A percentile compares a stretch with the other conserved stretches of the same genome.
Evolutionary conservation across 2,888 invertebrate species (phyloP).

Genomic region (Gasteruption jaculator): DNA sequence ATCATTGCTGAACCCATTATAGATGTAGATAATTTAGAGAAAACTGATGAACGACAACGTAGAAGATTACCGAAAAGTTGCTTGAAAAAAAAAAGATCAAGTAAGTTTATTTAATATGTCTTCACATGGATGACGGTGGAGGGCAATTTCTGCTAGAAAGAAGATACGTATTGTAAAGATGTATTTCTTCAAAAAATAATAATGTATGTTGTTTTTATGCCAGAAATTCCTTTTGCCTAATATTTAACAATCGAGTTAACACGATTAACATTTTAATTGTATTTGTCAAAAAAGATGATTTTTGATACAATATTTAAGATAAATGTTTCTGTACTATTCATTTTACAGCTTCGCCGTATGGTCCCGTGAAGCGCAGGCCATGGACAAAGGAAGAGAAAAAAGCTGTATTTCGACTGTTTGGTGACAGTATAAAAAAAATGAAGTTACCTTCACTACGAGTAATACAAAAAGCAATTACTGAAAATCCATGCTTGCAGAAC

Average conservation of each 20-base stretch:
- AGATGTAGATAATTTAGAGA: not conserved
- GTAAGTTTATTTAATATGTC: not conserved
- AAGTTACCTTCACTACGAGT: conserved; percentile 7
- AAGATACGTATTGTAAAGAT: too few relatives aligned
- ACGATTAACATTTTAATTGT: not conserved
- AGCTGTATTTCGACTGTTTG: not conserved
- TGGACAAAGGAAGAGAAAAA: conserved; percentile 11
- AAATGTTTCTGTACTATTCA: too few relatives aligned
- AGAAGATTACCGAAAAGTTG: not conserved
- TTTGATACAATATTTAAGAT: too few relatives aligned
- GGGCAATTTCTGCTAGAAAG: too few relatives aligned
- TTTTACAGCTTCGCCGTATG: conserved; percentile 13
- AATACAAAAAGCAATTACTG: not conserved
- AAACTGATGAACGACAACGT: not conserved
- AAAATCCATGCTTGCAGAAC: conserved; percentile 1
- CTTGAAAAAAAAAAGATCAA: conserved; percentile 2
- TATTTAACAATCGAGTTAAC: too few relatives aligned
- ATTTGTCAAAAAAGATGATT: too few relatives aligned
- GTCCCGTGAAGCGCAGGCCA: not conserved
- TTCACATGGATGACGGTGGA: too few relatives aligned
- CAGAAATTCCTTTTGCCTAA: too few relatives aligned
- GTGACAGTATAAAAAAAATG: not conserved
- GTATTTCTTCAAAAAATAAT: too few relatives aligned
- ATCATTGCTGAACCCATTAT: not conserved
- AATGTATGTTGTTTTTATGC: too few relatives aligned